Conservation (phyloP, 2,888 invertebrate genomes). For the Drosophila pegasa region DNA sequence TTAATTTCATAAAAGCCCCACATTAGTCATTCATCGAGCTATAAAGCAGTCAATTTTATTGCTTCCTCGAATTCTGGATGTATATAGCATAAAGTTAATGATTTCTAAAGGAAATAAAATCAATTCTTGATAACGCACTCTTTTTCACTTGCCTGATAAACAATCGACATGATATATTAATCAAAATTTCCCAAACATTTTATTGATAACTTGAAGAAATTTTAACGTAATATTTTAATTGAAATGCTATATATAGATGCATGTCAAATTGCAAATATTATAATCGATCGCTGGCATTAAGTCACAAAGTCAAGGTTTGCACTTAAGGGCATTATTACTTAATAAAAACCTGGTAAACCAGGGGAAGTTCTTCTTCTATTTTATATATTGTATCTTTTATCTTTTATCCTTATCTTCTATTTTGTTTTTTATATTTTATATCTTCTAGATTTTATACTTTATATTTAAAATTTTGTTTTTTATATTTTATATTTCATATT, state of each 20-base stretch:
- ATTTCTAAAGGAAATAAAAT: neutral
- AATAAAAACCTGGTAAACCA: too few relatives aligned
- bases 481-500: too few relatives aligned
- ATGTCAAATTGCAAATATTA: neutral
- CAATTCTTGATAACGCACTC: neutral
- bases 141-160: neutral
- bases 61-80: conserved; percentile 2
- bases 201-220: neutral
- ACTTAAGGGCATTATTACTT: too few relatives aligned
- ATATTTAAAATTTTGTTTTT: too few relatives aligned
- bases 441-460: too few relatives aligned
- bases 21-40: conserved; percentile 20
- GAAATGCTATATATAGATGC: neutral
- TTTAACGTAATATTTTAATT: neutral
- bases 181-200: conserved; percentile 9
- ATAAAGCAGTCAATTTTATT: conserved; percentile 4
- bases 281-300: neutral
- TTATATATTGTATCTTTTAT: neutral
- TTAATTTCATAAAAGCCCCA: neutral
- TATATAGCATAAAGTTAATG: neutral
- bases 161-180: conserved; percentile 4
- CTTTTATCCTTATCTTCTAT: neutral
- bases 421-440: neutral
- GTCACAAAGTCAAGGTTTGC: too few relatives aligned
- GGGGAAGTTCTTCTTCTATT: too few relatives aligned